Evolutionary conservation across 2,888 invertebrate species (phyloP), one percentile per base, ranked within the genome.

Genomic region (Callinectes sapidus): DNA sequence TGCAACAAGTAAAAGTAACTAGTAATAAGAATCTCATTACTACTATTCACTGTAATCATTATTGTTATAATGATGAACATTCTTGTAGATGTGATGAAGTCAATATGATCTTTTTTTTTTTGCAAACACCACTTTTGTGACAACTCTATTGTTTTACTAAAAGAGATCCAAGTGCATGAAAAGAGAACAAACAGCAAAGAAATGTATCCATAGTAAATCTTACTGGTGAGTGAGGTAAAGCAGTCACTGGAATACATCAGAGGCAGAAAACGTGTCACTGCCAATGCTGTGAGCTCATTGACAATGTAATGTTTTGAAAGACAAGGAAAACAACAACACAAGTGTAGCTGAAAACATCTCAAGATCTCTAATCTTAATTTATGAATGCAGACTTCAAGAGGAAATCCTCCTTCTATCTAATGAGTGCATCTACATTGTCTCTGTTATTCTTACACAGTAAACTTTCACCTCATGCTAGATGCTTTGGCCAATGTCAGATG

Each of bases 381-480:
- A 32, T 77, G 71, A 77, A 32, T 77, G 71, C 71, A 77, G 71
- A 28, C 32, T 77, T 13, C 71, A 77, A 77, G 71, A 77, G 71
- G 71, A 77, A 77, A 77, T 13, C 71, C 23, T 28, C 71, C 28
- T 10, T 77, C 71, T 28, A 13, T 77, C 32, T 77, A 32, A 10
- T 77, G n/a, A 32, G n/a, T 77, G n/a, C 71, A n/a, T 77, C 71
- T 77, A 77, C 28, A 28, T 0, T 13, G 71, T 77, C 28, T 28
- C 71, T 77, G n/a, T 77, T 10, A 77, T 77, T 77, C 71, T 77
- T 77, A 77, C n/a, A 77, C 28, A 77, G 71, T 77, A 10, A 61
- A 61, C 23, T 61, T 61, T 61, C 61, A 61, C 61, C 23, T 61
- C 10, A 61, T 61, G 23, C 16, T 61, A 61, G 61, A 77, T 77